Conservation (phyloP, 37 sponge, comb jelly and placozoan genomes). For the Spongilla lacustris region DNA sequence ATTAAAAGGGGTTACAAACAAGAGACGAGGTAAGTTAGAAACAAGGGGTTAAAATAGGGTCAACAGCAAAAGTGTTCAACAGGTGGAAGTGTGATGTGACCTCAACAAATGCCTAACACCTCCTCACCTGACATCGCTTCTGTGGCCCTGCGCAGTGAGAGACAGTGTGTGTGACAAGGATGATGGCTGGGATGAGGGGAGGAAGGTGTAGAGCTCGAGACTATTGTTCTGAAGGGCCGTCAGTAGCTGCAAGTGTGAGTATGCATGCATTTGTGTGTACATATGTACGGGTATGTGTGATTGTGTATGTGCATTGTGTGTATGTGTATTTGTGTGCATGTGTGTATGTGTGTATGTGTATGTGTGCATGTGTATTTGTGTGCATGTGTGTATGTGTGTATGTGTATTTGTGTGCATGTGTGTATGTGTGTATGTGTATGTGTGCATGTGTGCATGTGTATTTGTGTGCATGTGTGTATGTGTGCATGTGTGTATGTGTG, state of each 20-base stretch:
- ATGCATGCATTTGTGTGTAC: background rate
- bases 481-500: too few species aligned
- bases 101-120: background rate
- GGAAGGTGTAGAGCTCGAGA: slow-evolving; percentile 37
- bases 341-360: too few species aligned
- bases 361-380: background rate
- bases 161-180: slow-evolving; percentile 12
- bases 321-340: too few species aligned
- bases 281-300: background rate
- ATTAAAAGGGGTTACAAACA: too few species aligned
- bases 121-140: slow-evolving; percentile 65
- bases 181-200: slow-evolving; percentile 8
- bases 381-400: background rate
- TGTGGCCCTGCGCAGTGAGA: slow-evolving; percentile 55
- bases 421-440: too few species aligned
- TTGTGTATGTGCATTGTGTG: too few species aligned
- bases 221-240: slow-evolving; percentile 58
- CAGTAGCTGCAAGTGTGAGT: slow-evolving; percentile 12
- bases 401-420: too few species aligned
- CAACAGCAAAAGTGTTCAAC: background rate
- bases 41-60: background rate
- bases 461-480: background rate
- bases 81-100: background rate
- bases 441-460: background rate
- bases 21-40: too few species aligned